phyloP scores from a whole-genome alignment of 2,797 vertebrate genomes.

The Amniataba percoides region DNA sequence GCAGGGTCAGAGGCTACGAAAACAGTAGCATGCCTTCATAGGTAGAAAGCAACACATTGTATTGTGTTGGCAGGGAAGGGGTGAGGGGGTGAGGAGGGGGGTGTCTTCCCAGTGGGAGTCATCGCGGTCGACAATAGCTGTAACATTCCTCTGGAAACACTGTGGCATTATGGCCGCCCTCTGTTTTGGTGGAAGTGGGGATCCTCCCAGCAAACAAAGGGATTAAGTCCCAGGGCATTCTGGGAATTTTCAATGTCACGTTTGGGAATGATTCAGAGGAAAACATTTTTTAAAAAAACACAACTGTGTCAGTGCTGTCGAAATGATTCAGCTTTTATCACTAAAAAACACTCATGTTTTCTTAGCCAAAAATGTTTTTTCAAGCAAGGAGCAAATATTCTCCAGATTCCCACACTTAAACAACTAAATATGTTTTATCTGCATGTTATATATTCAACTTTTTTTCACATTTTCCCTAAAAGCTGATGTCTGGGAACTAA shows the following conservation, averaged over 20 bases:
- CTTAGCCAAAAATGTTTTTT: neutral
- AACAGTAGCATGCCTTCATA: constrained; percentile 74
- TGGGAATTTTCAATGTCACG: constrained; percentile 59
- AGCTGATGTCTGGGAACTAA: neutral
- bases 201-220: constrained; percentile 42
- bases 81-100: constrained; percentile 24
- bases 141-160: constrained; percentile 80
- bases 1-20: constrained; percentile 76
- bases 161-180: constrained; percentile 69
- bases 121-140: constrained; percentile 68
- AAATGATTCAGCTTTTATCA: constrained; percentile 12
- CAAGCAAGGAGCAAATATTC: neutral
- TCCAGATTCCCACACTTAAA: neutral
- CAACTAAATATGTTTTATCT: neutral
- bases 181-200: constrained; percentile 34
- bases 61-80: constrained; percentile 63
- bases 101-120: constrained; percentile 72
- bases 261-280: constrained; percentile 40
- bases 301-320: constrained; percentile 8
- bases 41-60: constrained; percentile 72
- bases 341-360: constrained; percentile 13
- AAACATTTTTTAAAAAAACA: neutral
- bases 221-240: constrained; percentile 62
- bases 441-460: no score
- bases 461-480: no score